These are phyloP conservation scores for Morone chrysops DNA, from an alignment of 2,113 vertebrate genomes.

Conservation along the genomic window DNA sequence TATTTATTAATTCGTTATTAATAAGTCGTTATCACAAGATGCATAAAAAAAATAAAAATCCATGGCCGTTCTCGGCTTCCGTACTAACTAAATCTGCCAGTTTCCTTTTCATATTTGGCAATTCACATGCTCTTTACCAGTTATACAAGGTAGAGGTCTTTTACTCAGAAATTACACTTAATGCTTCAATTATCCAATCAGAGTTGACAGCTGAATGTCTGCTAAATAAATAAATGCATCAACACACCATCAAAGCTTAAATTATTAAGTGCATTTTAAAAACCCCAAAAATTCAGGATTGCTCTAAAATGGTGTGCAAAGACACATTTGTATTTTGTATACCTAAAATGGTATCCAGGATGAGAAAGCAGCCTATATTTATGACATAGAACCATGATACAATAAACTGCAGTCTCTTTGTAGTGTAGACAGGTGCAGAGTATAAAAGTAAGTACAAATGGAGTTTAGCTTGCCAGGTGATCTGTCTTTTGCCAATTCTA, in stretches of 20 bases:
- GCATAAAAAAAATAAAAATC: too few species aligned
- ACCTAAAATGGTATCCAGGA: neutral
- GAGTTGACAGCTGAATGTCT: slow-evolving; percentile 5
- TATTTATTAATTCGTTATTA: too few species aligned
- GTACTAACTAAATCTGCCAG: neutral
- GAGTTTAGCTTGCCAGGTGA: slow-evolving; percentile 42
- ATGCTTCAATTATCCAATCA: slow-evolving; percentile 3
- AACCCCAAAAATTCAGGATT: neutral
- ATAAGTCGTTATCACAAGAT: too few species aligned
- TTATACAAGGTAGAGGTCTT: neutral
- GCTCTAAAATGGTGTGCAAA: neutral
- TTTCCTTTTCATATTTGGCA: neutral
- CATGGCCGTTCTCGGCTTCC: too few species aligned
- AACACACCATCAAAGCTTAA: neutral
- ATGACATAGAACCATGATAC: neutral
- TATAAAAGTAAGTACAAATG: slow-evolving; percentile 8
- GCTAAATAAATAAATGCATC: neutral
- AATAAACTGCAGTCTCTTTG: slow-evolving; percentile 13
- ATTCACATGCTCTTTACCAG: neutral
- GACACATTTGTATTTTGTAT: neutral
- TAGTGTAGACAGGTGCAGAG: slow-evolving; percentile 25
- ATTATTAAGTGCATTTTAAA: neutral
- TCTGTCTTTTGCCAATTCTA: slow-evolving; percentile 54
- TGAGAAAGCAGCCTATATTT: slow-evolving; percentile 7
- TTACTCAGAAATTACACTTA: neutral